phyloP scores from a whole-genome alignment of 2,888 invertebrate species.

The Mimachlamys varia region DNA sequence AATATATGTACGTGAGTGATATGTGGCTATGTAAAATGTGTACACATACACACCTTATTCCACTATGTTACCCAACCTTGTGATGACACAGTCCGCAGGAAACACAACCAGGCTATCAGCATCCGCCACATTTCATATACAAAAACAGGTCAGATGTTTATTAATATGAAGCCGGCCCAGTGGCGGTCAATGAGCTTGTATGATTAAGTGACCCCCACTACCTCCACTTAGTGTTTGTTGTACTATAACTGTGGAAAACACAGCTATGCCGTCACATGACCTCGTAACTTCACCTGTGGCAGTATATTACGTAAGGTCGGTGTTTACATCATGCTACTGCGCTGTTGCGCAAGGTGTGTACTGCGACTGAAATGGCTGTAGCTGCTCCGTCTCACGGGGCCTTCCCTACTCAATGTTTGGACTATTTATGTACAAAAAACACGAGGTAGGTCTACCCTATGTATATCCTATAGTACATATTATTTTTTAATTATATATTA shows the following conservation, averaged over 20 bases:
- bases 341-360: constrained; percentile 5
- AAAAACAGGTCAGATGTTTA: neutral
- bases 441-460: too few species aligned
- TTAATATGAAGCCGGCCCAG: neutral
- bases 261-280: neutral
- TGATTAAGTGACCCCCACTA: too few species aligned
- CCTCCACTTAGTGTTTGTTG: too few species aligned
- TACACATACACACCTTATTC: neutral
- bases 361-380: neutral
- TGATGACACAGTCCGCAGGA: neutral
- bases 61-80: neutral
- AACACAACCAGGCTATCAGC: neutral
- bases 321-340: neutral
- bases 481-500: too few species aligned
- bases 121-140: neutral
- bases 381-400: too few species aligned
- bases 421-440: too few species aligned
- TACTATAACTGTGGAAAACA: neutral
- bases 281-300: neutral
- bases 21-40: neutral
- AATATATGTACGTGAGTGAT: neutral
- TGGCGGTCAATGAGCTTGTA: too few species aligned
- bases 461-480: too few species aligned
- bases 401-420: too few species aligned
- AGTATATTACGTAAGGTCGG: neutral